These are phyloP conservation scores for Aphaenogaster rudis DNA, from an alignment of 1,140 invertebrate species.

Conservation along the genomic window DNA sequence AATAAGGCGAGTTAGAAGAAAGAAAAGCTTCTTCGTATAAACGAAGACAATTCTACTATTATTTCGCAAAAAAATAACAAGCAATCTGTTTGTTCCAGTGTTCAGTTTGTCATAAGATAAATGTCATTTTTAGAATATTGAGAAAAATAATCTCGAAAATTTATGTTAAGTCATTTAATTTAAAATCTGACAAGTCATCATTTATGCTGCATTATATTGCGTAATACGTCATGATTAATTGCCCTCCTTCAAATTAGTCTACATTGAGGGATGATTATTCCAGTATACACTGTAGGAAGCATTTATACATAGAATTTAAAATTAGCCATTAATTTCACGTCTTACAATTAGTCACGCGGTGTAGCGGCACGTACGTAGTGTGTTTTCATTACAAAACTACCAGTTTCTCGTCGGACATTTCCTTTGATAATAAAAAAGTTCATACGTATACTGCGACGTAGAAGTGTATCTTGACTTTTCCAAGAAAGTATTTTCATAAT, in stretches of 20 bases:
- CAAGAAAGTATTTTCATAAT: not conserved
- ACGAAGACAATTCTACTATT: not conserved
- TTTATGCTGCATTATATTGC: not conserved
- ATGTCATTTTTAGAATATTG: not conserved
- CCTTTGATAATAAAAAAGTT: no score
- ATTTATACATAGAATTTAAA: slow-evolving; percentile 3
- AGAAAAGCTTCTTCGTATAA: not conserved
- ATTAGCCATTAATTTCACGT: slow-evolving; percentile 37
- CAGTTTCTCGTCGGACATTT: no score
- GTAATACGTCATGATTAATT: not conserved
- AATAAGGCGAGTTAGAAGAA: not conserved
- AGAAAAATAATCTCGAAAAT: not conserved
- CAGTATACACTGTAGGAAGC: not conserved
- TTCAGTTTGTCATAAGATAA: not conserved
- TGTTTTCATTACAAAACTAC: no score
- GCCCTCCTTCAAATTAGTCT: not conserved
- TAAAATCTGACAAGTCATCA: not conserved
- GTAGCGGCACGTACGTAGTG: no score
- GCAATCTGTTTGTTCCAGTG: not conserved
- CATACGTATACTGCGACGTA: no score
- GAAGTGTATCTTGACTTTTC: not conserved
- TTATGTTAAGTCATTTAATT: not conserved
- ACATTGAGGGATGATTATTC: not conserved
- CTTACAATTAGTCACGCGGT: no score
- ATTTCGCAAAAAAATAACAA: not conserved